Evolutionary conservation across 2,888 invertebrate species (phyloP), one percentile per base, ranked within the genome.

Genomic region (Corbicula japonica): DNA sequence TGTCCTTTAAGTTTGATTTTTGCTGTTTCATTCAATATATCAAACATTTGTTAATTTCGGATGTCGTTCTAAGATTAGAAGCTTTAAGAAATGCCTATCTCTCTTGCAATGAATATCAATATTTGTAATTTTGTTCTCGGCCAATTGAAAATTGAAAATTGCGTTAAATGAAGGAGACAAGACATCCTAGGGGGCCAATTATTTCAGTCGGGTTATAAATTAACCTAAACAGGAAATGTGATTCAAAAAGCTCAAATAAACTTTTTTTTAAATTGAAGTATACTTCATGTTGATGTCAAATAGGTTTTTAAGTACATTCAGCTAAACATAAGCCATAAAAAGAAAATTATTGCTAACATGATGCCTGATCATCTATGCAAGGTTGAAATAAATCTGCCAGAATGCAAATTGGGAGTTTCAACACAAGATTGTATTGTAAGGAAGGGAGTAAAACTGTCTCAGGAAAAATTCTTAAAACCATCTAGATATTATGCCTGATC

Each of bases 111-210:
- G 5, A 30, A 23, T 58, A 58, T 58, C 58, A 58, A 58, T 58
- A 58, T 58, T 58, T 58, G 35, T 26, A 3, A 35, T 2, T 58
- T 58, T 35, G n/a, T 35, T 35, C 58, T 35, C 23, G 6, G 2
- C 23, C n/a, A 35, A n/a, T 52, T 65, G 52, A 65, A 23, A 52
- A 48, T 21, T 52, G 30, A 26, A 28, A 15, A 18, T 32, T 26
- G 26, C 28, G 21, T 32, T 35, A 26, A 38, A 34, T 18, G 12
- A 26, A 26, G 35, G 38, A 52, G 18, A 50, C 34, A 10, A 34
- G 35, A 38, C 50, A 48, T 48, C 52, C 35, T 52, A 32, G 50
- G 52, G 52, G 50, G 65, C 52, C 35, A 65, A 65, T 52, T 52
- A 65, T 12, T n/a, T 15, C 23, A 35, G n/a, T 23, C 26, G n/a